A percentile compares a stretch with the other conserved stretches of the same genome.
Evolutionary conservation across 2,888 invertebrate genomes (phyloP).

Genomic region (Notodonta ziczac): DNA sequence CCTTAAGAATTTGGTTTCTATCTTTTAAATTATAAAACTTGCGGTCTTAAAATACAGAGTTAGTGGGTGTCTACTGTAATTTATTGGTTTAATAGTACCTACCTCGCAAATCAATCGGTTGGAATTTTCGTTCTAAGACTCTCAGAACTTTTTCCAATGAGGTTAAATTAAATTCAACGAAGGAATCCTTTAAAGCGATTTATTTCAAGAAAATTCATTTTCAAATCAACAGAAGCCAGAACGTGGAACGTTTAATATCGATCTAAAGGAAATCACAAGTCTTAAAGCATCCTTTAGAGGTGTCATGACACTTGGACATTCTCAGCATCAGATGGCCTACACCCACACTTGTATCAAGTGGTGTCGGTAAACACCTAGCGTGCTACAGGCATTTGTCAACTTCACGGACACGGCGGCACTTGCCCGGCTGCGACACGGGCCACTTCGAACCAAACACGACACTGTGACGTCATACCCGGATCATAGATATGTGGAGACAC

Average conservation of each 20-base stretch:
- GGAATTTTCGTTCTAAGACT: conserved; percentile 28
- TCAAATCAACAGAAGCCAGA: background rate
- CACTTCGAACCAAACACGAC: conserved; percentile 43
- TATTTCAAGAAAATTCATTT: background rate
- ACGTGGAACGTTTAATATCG: background rate
- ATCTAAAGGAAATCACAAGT: background rate
- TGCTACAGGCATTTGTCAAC: conserved; percentile 70
- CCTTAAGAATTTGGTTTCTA: no score
- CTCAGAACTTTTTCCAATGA: conserved; percentile 14
- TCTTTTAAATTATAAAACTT: background rate
- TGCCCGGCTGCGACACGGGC: conserved; percentile 30
- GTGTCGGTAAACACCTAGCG: conserved; percentile 62
- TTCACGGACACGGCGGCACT: conserved; percentile 54
- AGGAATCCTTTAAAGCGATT: background rate
- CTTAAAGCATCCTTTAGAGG: conserved; percentile 11
- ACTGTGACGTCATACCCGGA: conserved; percentile 33
- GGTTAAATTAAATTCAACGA: background rate
- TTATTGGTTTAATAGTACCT: conserved; percentile 11
- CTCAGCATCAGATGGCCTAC: conserved; percentile 38
- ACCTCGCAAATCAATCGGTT: conserved; percentile 33
- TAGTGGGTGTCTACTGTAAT: background rate
- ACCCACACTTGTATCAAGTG: conserved; percentile 52
- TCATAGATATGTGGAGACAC: no score
- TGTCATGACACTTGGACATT: conserved; percentile 17
- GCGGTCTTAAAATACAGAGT: background rate